Conservation (phyloP, 2,113 vertebrate species). For the Bubo scandiacus region DNA sequence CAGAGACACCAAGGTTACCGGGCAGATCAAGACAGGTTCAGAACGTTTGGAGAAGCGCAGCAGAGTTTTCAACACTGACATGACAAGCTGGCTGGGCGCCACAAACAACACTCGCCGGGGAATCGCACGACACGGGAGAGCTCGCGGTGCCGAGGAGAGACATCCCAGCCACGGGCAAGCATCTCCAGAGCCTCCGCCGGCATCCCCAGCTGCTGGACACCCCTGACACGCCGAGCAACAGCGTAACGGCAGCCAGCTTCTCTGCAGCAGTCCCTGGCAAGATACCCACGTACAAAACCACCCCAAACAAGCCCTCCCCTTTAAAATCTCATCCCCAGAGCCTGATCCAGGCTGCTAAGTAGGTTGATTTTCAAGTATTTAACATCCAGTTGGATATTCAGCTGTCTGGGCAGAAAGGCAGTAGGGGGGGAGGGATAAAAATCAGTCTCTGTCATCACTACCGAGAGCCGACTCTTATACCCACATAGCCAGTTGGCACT, state of each 20-base stretch:
- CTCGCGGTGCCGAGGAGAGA: neutral
- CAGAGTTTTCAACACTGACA: conserved; percentile 16
- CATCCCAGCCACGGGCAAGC: neutral
- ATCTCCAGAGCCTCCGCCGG: rapidly evolving
- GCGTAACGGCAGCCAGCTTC: neutral
- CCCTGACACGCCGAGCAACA: rapidly evolving
- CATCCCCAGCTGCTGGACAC: rapidly evolving
- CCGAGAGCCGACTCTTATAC: neutral
- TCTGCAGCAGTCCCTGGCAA: rapidly evolving
- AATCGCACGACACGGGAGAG: rapidly evolving
- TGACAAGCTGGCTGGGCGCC: conserved; percentile 17
- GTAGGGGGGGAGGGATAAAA: conserved; percentile 6
- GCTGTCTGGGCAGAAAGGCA: neutral
- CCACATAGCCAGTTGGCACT: conserved; percentile 28
- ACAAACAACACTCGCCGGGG: neutral
- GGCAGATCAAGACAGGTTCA: conserved; percentile 27
- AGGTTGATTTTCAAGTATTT: conserved; percentile 27
- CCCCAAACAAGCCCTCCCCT: neutral
- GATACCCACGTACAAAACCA: rapidly evolving
- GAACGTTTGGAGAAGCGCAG: neutral
- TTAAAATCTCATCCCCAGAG: neutral
- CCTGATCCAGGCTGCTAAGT: neutral
- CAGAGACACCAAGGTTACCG: neutral
- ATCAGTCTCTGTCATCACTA: conserved; percentile 29
- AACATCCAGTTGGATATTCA: neutral